Evolutionary conservation across 1,140 invertebrate genomes (phyloP), one percentile per base, ranked within the genome.

Genomic region (Diachasma alloeum): DNA sequence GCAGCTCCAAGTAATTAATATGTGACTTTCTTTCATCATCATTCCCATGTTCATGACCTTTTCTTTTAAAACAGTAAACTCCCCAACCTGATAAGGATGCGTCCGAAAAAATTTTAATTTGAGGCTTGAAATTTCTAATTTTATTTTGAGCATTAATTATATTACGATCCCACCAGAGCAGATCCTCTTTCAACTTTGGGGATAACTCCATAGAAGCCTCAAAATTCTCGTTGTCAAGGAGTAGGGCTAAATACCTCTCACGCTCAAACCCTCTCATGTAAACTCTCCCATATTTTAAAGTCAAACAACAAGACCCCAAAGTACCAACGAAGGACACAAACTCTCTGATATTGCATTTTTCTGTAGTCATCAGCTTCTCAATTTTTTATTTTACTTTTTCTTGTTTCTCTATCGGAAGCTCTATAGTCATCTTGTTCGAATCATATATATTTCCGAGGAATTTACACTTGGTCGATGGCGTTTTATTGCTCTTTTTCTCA

Each of bases 21-120:
- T 82, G 81, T 0, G 26, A 46, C 4, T 9, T 22, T 22, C 24
- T 63, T 44, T 80, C 79, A 5, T 70, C 48, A 11, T 19, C 0
- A 0, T n/a, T 46, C 81, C 79, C 80, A 39, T 63, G 66, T 4
- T 78, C 78, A 53, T 76, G 74, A 13, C 71, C 70, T 17, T 56
- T 67, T 15, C 67, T 8, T 4, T 26, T 53, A 8, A 44, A 8
- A 66, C 80, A 79, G 24, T 15, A 75, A 4, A 75, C 70, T 10
- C 80, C 81, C 82, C 86, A 87, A n/a, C 84, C 84, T 6, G 81
- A 76, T 5, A 46, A 11, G n/a, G 82, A 85, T 4, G 82, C 79
- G 59, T 85, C 82, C 4, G 82, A 79, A 75, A 82, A 84, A 68
- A 85, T 84, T n/a, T 78, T 42, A 81, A 24, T 17, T 26, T 37